Base-by-base conservation (phyloP, 2,797 vertebrate species). In the Sternarchorhynchus goeldii region DNA sequence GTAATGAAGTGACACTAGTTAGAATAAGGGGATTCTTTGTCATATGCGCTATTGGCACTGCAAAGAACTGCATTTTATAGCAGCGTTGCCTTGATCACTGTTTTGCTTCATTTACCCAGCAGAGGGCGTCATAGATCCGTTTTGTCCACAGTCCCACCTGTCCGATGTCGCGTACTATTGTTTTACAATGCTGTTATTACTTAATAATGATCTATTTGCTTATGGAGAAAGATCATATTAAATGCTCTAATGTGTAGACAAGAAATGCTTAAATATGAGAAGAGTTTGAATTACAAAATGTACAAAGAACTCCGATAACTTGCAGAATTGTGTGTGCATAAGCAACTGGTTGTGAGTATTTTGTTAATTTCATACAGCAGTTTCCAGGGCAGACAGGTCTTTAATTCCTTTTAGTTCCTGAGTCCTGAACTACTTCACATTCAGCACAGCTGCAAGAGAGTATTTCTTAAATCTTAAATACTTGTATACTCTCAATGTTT, bases 41-140 rank as follows among this genome's bases (percentile, higher is more conserved):
- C 12, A 29, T 5, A 2, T 2, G 36, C n/a, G 20, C 18, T 20
- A 2, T 7, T 20, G n/a, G 10, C 18, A 12, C n/a, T 36, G 4
- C 32, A 18, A 6, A 7, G n/a, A 64, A 7, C 64, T 12, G 41
- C 16, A 45, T 10, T 67, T 20, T 12, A 5, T 36, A 3, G n/a
- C n/a, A 21, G 1, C 25, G 25, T 20, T 65, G 34, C 18, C 17
- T 12, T 31, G 31, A 6, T 5, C 63, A 2, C 63, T 65, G 64
- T 41, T 65, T 41, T 41, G 14, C 21, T 67, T 50, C 65, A 45
- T 67, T 67, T 50, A 29, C 14, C 39, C 41, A 67, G 65, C 65
- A 67, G 39, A 25, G 65, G 65, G 65, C 16, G 65, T 25, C 65
- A 67, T 45, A 7, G 41, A 8, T 8, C 6, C 10, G 41, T 45